phyloP scores from a whole-genome alignment of 35 echinoderm and acorn worm species.

The Apostichopus parvimensis region DNA sequence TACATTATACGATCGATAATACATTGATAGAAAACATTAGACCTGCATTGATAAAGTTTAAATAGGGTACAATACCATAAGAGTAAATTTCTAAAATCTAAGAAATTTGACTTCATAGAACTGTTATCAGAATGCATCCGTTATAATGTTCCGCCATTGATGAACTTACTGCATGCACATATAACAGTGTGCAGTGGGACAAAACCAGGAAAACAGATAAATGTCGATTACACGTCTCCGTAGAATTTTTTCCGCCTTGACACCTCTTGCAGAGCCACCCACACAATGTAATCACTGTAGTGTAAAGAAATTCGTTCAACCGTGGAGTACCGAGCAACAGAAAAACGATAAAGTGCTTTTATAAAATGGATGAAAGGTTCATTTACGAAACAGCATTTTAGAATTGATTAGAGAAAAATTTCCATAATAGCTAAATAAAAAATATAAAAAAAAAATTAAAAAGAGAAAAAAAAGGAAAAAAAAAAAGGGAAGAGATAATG shows the following conservation, averaged over 20 bases:
- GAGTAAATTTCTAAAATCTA: too few relatives aligned
- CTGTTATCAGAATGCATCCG: too few relatives aligned
- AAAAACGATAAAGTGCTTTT: not conserved
- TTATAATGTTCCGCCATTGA: too few relatives aligned
- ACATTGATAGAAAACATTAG: too few relatives aligned
- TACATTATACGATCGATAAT: too few relatives aligned
- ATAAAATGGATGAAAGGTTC: not conserved
- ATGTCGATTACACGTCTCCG: not conserved
- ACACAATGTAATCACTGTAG: not conserved
- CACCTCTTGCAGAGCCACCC: constrained; percentile 3
- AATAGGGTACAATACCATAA: too few relatives aligned
- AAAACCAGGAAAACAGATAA: not conserved
- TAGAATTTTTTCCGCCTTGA: not conserved
- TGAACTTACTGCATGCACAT: too few relatives aligned
- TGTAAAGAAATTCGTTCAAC: constrained; percentile 4
- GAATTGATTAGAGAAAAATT: not conserved
- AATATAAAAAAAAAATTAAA: not conserved
- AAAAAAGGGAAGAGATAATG: not conserved
- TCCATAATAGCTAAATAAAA: not conserved
- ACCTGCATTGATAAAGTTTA: too few relatives aligned
- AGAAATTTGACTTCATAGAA: too few relatives aligned
- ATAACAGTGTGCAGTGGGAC: too few relatives aligned
- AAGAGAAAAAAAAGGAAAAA: not conserved
- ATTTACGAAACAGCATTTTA: constrained; percentile 3
- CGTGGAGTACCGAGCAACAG: not conserved